These are phyloP conservation scores for Bradypus variegatus DNA, from an alignment of 2,797 vertebrate species.

Conservation along the genomic window DNA sequence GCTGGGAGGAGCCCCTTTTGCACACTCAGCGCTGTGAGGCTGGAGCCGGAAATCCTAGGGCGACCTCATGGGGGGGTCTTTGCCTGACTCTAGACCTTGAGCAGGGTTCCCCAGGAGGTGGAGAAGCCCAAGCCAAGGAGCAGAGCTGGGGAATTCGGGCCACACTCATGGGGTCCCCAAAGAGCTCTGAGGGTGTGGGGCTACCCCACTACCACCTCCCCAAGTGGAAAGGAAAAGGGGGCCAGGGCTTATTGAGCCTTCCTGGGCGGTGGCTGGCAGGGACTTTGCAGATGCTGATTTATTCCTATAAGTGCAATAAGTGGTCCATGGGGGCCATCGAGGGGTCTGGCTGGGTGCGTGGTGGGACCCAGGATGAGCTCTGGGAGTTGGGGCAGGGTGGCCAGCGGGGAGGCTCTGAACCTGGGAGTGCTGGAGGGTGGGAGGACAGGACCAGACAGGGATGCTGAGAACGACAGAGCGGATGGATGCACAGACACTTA, in stretches of 20 bases:
- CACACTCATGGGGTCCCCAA: background rate
- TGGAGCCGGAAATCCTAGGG: background rate
- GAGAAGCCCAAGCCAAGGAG: background rate
- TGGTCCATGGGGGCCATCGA: background rate
- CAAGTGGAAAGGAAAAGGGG: background rate
- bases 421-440: background rate
- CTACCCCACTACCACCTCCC: no score
- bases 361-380: no score
- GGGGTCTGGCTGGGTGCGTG: rapidly evolving
- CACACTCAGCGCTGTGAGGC: background rate
- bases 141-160: background rate
- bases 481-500: background rate
- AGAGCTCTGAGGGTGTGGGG: no score
- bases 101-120: background rate
- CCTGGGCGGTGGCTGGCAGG: background rate
- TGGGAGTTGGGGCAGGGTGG: no score
- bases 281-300: background rate
- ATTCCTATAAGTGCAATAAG: background rate
- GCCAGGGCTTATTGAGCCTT: background rate
- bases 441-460: background rate
- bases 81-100: background rate
- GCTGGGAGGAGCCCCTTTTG: background rate
- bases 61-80: rapidly evolving
- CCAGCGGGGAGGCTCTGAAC: background rate
- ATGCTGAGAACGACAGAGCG: background rate